Percentiles rank a stretch among this genome's conserved stretches.
Conservation (phyloP, 2,797 vertebrate genomes). For the Alcedo quadribrachys region DNA sequence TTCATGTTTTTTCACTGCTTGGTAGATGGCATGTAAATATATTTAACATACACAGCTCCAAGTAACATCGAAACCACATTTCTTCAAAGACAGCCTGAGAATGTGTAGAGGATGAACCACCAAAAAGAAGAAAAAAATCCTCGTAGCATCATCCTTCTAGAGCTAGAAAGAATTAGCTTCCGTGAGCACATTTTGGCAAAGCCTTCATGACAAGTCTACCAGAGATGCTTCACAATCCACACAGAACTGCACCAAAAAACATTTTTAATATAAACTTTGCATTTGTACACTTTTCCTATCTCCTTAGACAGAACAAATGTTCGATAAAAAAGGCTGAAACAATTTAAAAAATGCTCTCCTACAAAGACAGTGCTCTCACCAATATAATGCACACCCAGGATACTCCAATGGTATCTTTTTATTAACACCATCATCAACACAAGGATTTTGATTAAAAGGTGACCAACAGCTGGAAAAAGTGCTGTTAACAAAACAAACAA, state of each 20-base stretch:
- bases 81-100: neutral
- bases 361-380: fast-evolving
- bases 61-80: neutral
- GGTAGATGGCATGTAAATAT: fast-evolving
- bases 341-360: neutral
- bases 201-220: neutral
- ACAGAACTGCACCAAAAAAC: neutral
- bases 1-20: neutral
- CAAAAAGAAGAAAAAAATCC: neutral
- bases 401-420: neutral
- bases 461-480: neutral
- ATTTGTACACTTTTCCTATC: neutral
- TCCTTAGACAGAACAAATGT: fast-evolving
- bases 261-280: neutral
- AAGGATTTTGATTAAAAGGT: neutral
- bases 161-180: neutral
- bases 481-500: neutral
- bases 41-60: neutral
- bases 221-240: neutral
- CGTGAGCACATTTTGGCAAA: neutral
- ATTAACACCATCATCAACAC: neutral
- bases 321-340: neutral
- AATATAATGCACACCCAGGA: fast-evolving
- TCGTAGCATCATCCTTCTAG: neutral
- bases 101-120: neutral